phyloP scores from a whole-genome alignment of 2,888 invertebrate species.

The Andrena hattorfiana region DNA sequence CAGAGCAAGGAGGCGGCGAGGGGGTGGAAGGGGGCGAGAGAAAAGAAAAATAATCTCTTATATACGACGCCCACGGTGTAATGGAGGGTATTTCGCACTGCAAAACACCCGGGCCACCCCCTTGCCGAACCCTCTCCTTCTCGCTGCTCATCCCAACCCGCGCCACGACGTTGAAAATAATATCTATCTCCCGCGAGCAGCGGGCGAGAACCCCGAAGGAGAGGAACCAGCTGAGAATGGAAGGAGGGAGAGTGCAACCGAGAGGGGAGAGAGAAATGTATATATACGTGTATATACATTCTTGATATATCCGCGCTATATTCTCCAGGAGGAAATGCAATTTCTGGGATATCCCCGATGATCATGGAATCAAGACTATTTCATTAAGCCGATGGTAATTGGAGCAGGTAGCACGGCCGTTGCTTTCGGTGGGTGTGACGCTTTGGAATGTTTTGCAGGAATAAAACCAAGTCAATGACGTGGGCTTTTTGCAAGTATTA shows the following conservation, averaged over 20 bases:
- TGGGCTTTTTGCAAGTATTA: neutral
- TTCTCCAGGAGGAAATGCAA: constrained; percentile 62
- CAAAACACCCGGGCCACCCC: constrained; percentile 80
- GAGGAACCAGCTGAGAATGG: constrained; percentile 37
- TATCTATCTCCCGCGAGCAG: constrained; percentile 77
- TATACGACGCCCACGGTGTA: constrained; percentile 81
- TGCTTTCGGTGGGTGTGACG: constrained; percentile 1
- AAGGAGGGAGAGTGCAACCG: constrained; percentile 8
- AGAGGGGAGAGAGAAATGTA: neutral
- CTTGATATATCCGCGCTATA: constrained; percentile 66
- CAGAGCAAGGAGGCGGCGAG: constrained; percentile 21
- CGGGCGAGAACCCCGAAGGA: constrained; percentile 45
- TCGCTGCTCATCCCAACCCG: constrained; percentile 63
- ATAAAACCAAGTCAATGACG: neutral
- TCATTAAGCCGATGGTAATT: constrained; percentile 49
- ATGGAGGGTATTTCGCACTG: constrained; percentile 83
- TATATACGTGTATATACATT: constrained; percentile 38
- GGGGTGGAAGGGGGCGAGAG: constrained; percentile 58
- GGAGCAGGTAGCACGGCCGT: constrained; percentile 29
- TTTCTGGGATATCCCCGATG: constrained; percentile 51
- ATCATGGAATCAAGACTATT: constrained; percentile 40
- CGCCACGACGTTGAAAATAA: constrained; percentile 79
- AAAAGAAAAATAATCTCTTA: constrained; percentile 82
- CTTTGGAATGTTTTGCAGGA: constrained; percentile 2
- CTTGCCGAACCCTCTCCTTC: constrained; percentile 61